Base-by-base conservation (phyloP, 1,140 invertebrate genomes). In the Apis florea region DNA sequence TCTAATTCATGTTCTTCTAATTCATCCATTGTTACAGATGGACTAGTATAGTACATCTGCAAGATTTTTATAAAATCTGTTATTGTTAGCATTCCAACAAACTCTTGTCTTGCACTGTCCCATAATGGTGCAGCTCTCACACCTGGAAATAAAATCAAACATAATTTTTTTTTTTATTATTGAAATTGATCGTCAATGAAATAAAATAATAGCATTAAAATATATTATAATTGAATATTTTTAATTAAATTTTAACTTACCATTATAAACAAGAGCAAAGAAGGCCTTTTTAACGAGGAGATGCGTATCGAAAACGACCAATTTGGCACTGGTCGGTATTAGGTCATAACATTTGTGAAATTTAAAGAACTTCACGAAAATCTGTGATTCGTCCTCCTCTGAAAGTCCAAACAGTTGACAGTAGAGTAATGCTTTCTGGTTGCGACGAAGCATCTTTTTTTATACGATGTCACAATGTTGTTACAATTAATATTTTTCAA, bases 51-150 rank as follows among this genome's bases (percentile, higher is more conserved):
- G 94, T 99, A 99, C 96, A 98, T 99, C 94, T 98, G 97, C 70
- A 99, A 95, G 90, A 99, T 99, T 93, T 98, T 98, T 90, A 99
- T 99, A 93, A 99, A 99, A 94, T 99, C 99, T 67, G 99, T 99
- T 89, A 99, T 99, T 58, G 99, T 99, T 71, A 99, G 95, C 99
- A 99, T 99, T 68, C 99, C 98, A 53, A 98, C 97, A 92, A 97
- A 99, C 92, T 97, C 95, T 93, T 99, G 98, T 87, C 96, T 96
- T 70, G 95, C 94, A 82, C 97, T 98, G 92, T 99, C 98, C 99
- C 99, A 99, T 54, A 99, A 94, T 1, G 99, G 99, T 24, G 99
- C 99, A 21, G 99, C 99, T 89, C 99, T 95, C 1, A 99, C 98
- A 61, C 97, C 97, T 97, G 89, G 21, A 92, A 76, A 82, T 74